These are phyloP conservation scores for Carlito syrichta DNA, from an alignment of 2,113 vertebrate genomes.

Conservation along the genomic window DNA sequence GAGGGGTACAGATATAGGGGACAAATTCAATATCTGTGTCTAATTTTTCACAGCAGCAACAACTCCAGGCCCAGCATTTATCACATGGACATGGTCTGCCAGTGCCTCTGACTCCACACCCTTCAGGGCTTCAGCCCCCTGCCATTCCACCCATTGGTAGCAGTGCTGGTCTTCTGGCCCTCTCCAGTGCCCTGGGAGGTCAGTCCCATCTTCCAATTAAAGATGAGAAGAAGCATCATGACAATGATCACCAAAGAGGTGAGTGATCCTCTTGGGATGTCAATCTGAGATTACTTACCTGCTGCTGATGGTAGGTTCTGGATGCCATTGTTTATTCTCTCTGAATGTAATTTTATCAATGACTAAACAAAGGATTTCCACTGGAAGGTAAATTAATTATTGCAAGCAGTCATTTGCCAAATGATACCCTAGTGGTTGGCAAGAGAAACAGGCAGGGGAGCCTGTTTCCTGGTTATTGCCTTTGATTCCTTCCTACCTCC, in stretches of 20 bases:
- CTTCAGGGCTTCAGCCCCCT: conserved; percentile 87
- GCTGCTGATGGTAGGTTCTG: not conserved
- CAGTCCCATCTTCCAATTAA: conserved; percentile 90
- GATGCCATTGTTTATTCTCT: not conserved
- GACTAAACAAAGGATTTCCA: conserved; percentile 11
- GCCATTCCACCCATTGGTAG: conserved; percentile 88
- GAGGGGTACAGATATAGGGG: not conserved
- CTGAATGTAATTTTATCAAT: not conserved
- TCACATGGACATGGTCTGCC: conserved; percentile 90
- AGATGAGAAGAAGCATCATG: conserved; percentile 91
- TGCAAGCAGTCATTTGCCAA: not conserved
- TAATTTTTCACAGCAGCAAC: conserved; percentile 90
- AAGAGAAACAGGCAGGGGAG: not conserved
- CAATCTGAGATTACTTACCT: not conserved
- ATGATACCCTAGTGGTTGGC: not conserved
- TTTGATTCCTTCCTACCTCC: not conserved
- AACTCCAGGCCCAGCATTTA: conserved; percentile 91
- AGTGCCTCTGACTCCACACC: conserved; percentile 88
- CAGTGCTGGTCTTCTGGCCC: conserved; percentile 88
- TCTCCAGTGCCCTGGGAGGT: conserved; percentile 87
- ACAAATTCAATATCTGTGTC: conserved; percentile 87
- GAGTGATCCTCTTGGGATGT: not conserved
- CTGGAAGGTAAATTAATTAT: conserved; percentile 9
- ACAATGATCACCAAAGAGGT: conserved; percentile 92
- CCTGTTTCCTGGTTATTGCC: not conserved